Percentiles rank a stretch among this genome's conserved stretches.
Evolutionary conservation across 64 coral and sea anemone genomes (phyloP).

Genomic region (Actinia equina): DNA sequence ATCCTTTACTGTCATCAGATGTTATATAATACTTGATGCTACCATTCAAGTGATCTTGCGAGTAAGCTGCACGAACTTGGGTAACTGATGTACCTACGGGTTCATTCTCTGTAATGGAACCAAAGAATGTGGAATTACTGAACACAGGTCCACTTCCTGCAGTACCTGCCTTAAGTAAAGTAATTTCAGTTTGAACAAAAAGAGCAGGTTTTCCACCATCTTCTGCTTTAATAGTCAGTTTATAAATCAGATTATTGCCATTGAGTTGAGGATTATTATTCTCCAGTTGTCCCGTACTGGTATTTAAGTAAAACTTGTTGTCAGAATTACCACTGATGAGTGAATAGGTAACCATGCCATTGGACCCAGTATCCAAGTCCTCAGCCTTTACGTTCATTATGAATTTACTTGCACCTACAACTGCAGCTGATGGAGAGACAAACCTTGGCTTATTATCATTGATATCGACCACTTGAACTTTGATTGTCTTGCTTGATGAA

Average conservation of each 20-base stretch:
- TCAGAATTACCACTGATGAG: conserved; percentile 27
- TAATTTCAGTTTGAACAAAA: conserved; percentile 23
- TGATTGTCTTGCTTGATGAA: conserved; percentile 61
- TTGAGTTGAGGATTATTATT: conserved; percentile 24
- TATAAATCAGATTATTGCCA: conserved; percentile 25
- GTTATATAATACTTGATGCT: conserved; percentile 82
- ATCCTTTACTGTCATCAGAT: conserved; percentile 69
- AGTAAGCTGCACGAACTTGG: conserved; percentile 35
- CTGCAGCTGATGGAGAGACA: conserved; percentile 66
- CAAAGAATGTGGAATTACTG: conserved; percentile 36
- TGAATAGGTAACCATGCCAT: conserved; percentile 58
- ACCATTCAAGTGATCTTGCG: conserved; percentile 9
- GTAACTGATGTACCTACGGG: conserved; percentile 51
- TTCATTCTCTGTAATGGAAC: conserved; percentile 55
- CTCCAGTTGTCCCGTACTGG: conserved; percentile 45
- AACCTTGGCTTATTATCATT: conserved; percentile 94
- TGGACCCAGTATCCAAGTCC: conserved; percentile 63
- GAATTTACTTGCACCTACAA: conserved; percentile 25
- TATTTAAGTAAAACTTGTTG: conserved; percentile 50
- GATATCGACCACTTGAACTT: conserved; percentile 58
- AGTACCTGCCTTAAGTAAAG: conserved; percentile 53
- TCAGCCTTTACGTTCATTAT: conserved; percentile 60
- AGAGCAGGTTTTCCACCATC: conserved; percentile 53
- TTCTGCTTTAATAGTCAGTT: conserved; percentile 43
- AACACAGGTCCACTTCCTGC: conserved; percentile 52